phyloP scores from a whole-genome alignment of 2,888 invertebrate species.

The Phyllotreta cruciferae region DNA sequence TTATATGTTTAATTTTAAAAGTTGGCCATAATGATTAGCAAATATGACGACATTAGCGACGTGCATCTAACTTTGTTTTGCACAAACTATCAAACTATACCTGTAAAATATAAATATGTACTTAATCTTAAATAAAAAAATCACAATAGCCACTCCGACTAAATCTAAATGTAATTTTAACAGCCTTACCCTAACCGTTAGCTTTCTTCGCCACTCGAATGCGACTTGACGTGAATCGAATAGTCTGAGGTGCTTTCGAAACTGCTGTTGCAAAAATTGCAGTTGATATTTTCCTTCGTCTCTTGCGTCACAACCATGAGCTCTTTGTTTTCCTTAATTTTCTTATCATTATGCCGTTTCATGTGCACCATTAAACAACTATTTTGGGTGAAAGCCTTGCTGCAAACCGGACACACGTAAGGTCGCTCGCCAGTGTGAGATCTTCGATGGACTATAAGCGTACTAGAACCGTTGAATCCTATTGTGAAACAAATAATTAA shows the following conservation, averaged over 20 bases:
- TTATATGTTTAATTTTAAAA: too few species aligned
- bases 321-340: conserved; percentile 2
- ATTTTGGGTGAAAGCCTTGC: conserved; percentile 58
- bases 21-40: too few species aligned
- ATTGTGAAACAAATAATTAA: conserved; percentile 6
- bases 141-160: background rate
- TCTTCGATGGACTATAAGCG: conserved; percentile 56
- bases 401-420: conserved; percentile 57
- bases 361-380: conserved; percentile 59
- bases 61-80: too few species aligned
- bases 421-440: conserved; percentile 59
- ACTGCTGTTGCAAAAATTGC: conserved; percentile 31
- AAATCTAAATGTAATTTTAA: background rate
- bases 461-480: conserved; percentile 60
- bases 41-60: too few species aligned
- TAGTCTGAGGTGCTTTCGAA: conserved; percentile 27
- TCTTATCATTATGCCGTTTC: conserved; percentile 54
- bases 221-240: conserved; percentile 30
- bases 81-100: background rate
- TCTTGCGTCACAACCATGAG: background rate
- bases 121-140: too few species aligned
- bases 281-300: conserved; percentile 29
- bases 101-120: too few species aligned
- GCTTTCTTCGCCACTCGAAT: conserved; percentile 29
- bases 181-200: conserved; percentile 20